These are phyloP conservation scores for Pipistrellus nathusii DNA, from an alignment of 2,797 vertebrate genomes.

Conservation along the genomic window DNA sequence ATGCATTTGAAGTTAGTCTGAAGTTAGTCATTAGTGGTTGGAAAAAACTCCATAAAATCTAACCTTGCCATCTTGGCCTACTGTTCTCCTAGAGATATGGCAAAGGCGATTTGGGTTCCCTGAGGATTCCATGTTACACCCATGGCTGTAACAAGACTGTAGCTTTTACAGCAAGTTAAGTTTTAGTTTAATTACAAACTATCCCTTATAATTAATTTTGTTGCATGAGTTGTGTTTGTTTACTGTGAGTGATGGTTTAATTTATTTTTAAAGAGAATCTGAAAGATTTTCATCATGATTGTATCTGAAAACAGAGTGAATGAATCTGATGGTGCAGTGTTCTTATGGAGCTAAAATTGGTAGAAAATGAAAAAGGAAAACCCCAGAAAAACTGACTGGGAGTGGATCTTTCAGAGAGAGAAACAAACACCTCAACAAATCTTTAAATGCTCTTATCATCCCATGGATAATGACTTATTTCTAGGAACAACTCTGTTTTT, in stretches of 20 bases:
- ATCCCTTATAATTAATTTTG: slow-evolving; percentile 78
- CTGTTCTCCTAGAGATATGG: background rate
- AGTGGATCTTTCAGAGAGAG: background rate
- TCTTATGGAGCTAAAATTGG: background rate
- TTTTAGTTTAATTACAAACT: slow-evolving; percentile 85
- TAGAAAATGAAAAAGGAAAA: background rate
- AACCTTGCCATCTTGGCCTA: background rate
- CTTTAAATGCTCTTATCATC: slow-evolving; percentile 55
- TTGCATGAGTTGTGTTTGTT: slow-evolving; percentile 63
- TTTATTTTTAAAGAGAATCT: slow-evolving; percentile 82
- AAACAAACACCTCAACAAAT: background rate
- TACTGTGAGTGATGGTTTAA: slow-evolving; percentile 82
- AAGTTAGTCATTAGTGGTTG: background rate
- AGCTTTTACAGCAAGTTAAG: slow-evolving; percentile 80
- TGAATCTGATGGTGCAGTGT: background rate
- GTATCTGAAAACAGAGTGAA: slow-evolving; percentile 72
- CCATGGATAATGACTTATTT: background rate
- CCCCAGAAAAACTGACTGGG: background rate
- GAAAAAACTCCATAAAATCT: background rate
- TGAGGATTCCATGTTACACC: background rate
- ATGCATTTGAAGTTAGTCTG: background rate
- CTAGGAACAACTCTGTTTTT: background rate
- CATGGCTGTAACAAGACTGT: slow-evolving; percentile 55
- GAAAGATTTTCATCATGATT: slow-evolving; percentile 77
- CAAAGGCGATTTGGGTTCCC: rapidly evolving